A percentile compares a stretch with the other conserved stretches of the same genome.
Evolutionary conservation across 2,888 invertebrate species (phyloP).

Genomic region (Cheilosia soror): DNA sequence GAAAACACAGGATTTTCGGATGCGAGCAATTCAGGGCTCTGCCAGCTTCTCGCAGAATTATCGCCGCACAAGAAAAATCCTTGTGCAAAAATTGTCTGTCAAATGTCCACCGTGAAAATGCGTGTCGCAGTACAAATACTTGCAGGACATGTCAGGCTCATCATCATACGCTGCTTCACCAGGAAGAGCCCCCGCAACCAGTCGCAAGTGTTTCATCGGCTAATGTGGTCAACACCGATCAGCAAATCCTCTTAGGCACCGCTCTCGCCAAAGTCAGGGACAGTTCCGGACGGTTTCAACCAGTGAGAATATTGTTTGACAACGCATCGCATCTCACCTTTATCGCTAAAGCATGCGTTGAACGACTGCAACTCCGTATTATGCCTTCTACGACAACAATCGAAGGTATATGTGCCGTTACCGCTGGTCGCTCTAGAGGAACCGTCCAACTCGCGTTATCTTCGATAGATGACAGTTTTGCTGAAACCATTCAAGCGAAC

Average conservation of each 20-base stretch:
- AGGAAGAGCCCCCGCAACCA: neutral
- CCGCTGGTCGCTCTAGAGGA: conserved; percentile 31
- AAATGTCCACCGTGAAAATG: neutral
- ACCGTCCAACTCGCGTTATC: conserved; percentile 19
- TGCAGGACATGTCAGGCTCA: conserved; percentile 6
- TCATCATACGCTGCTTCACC: conserved; percentile 8
- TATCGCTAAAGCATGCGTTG: conserved; percentile 46
- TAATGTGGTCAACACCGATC: conserved; percentile 1
- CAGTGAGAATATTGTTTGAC: conserved; percentile 32
- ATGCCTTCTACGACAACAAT: conserved; percentile 20
- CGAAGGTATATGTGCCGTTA: conserved; percentile 49
- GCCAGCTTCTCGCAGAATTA: neutral
- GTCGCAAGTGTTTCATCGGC: neutral
- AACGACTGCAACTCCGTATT: conserved; percentile 49
- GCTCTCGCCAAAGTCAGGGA: conserved; percentile 29
- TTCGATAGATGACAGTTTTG: conserved; percentile 9
- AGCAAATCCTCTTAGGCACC: conserved; percentile 36
- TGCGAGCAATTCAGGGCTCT: neutral
- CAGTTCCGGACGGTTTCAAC: conserved; percentile 13
- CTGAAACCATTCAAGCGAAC: conserved; percentile 22
- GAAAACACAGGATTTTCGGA: neutral
- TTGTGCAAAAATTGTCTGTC: conserved; percentile 9
- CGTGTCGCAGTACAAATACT: neutral
- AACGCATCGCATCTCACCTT: conserved; percentile 55
- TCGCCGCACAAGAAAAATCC: neutral